Base-by-base conservation (phyloP, 2,113 vertebrate genomes). In the cat (Felis catus) region DNA sequence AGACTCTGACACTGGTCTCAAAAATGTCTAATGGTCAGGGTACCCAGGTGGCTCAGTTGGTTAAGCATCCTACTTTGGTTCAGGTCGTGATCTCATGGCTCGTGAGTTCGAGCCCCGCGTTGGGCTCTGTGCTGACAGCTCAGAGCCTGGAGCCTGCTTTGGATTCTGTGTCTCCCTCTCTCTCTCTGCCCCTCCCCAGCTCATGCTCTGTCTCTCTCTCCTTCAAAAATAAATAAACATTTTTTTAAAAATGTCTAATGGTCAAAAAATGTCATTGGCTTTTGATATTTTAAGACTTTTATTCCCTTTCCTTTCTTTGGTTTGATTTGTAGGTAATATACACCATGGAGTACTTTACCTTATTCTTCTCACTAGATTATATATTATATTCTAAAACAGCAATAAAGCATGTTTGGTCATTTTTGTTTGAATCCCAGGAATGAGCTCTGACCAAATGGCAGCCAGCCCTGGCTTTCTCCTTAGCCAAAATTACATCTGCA, bases 391-490 rank as follows among this genome's bases (percentile, higher is more conserved):
- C 76, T 85, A 18, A 95, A 78, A 80, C n/a, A 95, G 45, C 71
- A 95, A 6, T 78, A 94, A 83, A 74, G 41, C 36, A 19, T 92
- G 68, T 73, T 94, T 53, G 53, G 63, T 95, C 74, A 19, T 95
- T 95, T 88, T 94, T n/a, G 96, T 79, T 84, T 94, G 76, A 81
- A 70, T 61, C 39, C 85, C 55, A 53, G 91, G 87, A 95, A 51
- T 91, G 87, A 91, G 29, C 78, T 95, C 70, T 79, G 71, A 88
- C n/a, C 94, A 89, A 41, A 68, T 97, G 97, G 94, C 97, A 97
- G 92, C 83, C 74, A 58, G 95, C 95, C 85, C 83, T 93, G 25
- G 73, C 55, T n/a, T 91, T 92, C 82, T 88, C 94, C 87, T 48
- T 36, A 74, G 83, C 94, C 70, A 96, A 14, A 91, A 93, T 82